phyloP scores from a whole-genome alignment of 2,888 invertebrate species.

The Synanthedon vespiformis region DNA sequence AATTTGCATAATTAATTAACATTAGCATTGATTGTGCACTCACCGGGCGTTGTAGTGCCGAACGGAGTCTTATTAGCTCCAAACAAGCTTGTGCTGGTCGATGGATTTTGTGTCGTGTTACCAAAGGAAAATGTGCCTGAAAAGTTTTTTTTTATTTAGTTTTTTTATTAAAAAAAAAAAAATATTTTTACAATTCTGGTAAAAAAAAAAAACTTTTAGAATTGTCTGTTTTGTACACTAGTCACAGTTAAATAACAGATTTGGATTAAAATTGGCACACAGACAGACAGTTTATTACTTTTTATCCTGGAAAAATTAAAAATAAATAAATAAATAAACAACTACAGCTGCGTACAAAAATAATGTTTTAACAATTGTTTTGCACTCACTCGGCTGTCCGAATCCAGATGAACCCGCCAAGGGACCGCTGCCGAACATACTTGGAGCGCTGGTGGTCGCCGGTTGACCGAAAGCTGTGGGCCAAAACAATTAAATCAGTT shows the following conservation, averaged over 20 bases:
- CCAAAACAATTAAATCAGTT: neutral
- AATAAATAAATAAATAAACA: no score
- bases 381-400: constrained; percentile 58
- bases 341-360: no score
- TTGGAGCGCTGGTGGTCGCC: constrained; percentile 67
- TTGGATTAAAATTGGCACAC: no score
- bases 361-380: no score
- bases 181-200: no score
- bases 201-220: no score
- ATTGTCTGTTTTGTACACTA: no score
- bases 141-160: neutral
- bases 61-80: constrained; percentile 67
- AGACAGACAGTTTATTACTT: no score
- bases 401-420: constrained; percentile 64
- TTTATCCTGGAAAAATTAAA: no score
- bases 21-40: constrained; percentile 2
- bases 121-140: constrained; percentile 53
- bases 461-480: constrained; percentile 63
- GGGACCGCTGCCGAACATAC: constrained; percentile 74
- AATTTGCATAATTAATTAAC: no score
- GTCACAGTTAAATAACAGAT: no score
- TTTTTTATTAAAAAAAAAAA: no score
- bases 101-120: constrained; percentile 29
- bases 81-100: constrained; percentile 44
- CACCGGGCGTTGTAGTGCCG: constrained; percentile 47